Conservation (phyloP, 2,888 invertebrate genomes). For the Drosophila fungiperda region DNA sequence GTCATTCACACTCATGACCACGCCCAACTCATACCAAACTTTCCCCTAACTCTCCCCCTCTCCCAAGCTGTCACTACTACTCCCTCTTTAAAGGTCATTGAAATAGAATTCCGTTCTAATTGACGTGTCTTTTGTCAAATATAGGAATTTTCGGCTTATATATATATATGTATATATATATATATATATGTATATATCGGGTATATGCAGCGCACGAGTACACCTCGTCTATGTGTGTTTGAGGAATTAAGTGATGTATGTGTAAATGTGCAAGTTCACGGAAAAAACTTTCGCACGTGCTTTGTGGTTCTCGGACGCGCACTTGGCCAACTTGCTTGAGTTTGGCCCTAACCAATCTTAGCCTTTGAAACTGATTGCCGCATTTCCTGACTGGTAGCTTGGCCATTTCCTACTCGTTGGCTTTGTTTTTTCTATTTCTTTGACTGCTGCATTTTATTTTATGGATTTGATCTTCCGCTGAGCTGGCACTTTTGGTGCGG, state of each 20-base stretch:
- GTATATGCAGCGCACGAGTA: conserved; percentile 55
- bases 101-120: conserved; percentile 53
- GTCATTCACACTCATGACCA: conserved; percentile 44
- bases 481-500: conserved; percentile 8
- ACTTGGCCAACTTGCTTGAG: conserved; percentile 35
- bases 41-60: neutral
- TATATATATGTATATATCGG: neutral
- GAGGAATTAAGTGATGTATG: conserved; percentile 30
- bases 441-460: conserved; percentile 13
- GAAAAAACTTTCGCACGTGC: conserved; percentile 64
- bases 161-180: neutral
- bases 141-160: conserved; percentile 55
- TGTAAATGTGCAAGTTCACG: conserved; percentile 28
- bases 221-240: conserved; percentile 41
- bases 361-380: conserved; percentile 23
- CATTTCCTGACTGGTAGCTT: conserved; percentile 32
- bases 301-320: conserved; percentile 25
- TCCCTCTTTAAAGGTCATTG: conserved; percentile 22
- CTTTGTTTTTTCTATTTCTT: conserved; percentile 1
- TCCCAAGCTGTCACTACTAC: neutral
- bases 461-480: conserved; percentile 56
- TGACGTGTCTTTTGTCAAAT: conserved; percentile 77
- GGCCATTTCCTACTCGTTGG: conserved; percentile 5
- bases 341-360: conserved; percentile 40
- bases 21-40: conserved; percentile 18